Evolutionary conservation across 2,113 vertebrate genomes (phyloP), one percentile per base, ranked within the genome.

Genomic region (Strix uralensis): DNA sequence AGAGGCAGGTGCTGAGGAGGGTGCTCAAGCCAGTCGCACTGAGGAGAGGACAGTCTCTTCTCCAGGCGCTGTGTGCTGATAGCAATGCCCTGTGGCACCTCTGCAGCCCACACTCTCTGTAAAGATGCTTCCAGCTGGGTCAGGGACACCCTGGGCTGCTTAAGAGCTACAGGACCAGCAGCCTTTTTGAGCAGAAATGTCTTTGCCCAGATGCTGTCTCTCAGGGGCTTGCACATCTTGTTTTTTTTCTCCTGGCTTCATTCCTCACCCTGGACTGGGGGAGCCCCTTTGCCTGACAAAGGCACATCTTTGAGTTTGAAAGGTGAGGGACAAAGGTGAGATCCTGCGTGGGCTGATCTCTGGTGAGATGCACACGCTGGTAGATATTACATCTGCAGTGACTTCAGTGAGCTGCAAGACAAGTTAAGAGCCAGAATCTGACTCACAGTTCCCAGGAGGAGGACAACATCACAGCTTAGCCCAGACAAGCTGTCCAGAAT

Each of bases 11-110:
- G 1, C n/a, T 66, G 75, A 44, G 69, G 11, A 75, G 32, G 46
- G 9, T 22, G 52, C n/a, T 61, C 11, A 54, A 15, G 34, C 18
- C 46, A 13, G 19, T 40, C 46, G n/a, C 1, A 18, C 46, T 1
- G 0, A 59, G 46, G 19, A 75, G 38, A 70, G 4, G 27, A 7
- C 9, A 6, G 6, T 44, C 13, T 70, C 49, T 51, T 74, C 51
- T 70, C 51, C 46, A 55, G n/a, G 21, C 0, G 2, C 27, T 59
- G 11, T 13, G 29, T 49, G 19, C 34, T 2, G 0, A 32, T 8
- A 36, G 15, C 19, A 42, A 65, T 81, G 69, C 36, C 47, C 25
- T 83, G 0, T 2, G 10, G 47, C 44, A 30, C 36, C n/a, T 49
- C 61, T 82, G 65, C 42, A 62, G 36, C 36, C 25, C 49, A 12